A percentile compares a stretch with the other conserved stretches of the same genome.
phyloP scores from a whole-genome alignment of 2,113 vertebrate genomes.

The Boulengeromyrus knoepffleri region DNA sequence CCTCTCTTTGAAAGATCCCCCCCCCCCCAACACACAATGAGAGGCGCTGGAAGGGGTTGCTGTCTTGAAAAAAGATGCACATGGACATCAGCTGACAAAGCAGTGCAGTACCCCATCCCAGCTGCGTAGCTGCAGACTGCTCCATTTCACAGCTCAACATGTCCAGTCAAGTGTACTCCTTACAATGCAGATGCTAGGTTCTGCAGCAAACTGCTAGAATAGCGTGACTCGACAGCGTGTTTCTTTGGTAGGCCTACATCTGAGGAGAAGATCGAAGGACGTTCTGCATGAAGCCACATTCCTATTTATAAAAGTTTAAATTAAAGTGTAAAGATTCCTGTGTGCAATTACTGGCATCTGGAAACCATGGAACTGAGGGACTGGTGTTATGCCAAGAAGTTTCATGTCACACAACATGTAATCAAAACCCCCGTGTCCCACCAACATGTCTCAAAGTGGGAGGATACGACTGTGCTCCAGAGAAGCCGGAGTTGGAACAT shows the following conservation, averaged over 20 bases:
- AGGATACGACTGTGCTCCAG: neutral
- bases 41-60: slow-evolving; percentile 27
- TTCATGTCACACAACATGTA: slow-evolving; percentile 3
- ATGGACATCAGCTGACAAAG: slow-evolving; percentile 19
- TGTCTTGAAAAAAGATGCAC: slow-evolving; percentile 29
- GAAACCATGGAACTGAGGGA: slow-evolving; percentile 3
- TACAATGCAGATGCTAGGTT: neutral
- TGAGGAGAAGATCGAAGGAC: neutral
- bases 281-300: neutral
- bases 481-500: neutral
- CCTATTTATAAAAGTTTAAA: slow-evolving; percentile 3
- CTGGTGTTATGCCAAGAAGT: neutral
- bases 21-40: slow-evolving; percentile 10
- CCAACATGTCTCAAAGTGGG: neutral
- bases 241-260: neutral
- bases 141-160: neutral
- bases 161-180: neutral
- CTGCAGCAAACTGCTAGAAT: neutral
- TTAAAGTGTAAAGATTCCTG: neutral
- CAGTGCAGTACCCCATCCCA: neutral
- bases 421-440: neutral
- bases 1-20: slow-evolving; percentile 27
- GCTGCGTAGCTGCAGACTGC: neutral
- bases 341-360: slow-evolving; percentile 16
- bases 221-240: no score